Evolutionary conservation across 2,888 invertebrate species (phyloP).

Genomic region (Cactoblastis cactorum): DNA sequence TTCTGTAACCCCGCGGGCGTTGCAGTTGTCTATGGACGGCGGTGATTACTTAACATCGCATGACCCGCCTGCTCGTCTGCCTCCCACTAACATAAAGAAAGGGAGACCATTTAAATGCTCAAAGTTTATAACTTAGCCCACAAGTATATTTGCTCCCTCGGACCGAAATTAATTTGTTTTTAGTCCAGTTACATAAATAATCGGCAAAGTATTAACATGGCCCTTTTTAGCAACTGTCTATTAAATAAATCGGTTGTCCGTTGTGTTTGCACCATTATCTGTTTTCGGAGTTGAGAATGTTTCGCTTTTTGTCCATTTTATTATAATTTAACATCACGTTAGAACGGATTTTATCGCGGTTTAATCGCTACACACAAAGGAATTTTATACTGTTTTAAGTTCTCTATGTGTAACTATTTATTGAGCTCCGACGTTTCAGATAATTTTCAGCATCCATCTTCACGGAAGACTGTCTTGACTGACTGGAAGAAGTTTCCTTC

Average conservation of each 20-base stretch:
- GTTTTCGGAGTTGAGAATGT: not conserved
- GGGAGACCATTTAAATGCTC: not conserved
- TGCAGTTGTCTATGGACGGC: no score
- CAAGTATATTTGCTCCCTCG: slow-evolving; percentile 18
- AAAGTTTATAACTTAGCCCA: slow-evolving; percentile 1
- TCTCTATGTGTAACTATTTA: no score
- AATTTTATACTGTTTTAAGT: no score
- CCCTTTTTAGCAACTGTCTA: not conserved
- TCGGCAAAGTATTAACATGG: slow-evolving; percentile 12
- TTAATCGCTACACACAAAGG: no score
- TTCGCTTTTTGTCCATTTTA: not conserved
- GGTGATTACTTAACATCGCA: no score
- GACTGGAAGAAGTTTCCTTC: no score
- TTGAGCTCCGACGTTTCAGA: no score
- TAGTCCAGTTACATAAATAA: slow-evolving; percentile 38
- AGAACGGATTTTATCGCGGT: no score
- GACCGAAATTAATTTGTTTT: slow-evolving; percentile 42
- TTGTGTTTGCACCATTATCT: slow-evolving; percentile 2
- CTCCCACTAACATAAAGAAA: not conserved
- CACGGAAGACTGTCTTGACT: no score
- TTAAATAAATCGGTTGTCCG: not conserved
- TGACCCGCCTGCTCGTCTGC: no score
- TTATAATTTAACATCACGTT: not conserved
- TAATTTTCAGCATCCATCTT: no score
- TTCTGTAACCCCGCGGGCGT: no score